Percentiles rank a stretch among this genome's conserved stretches.
phyloP scores from a whole-genome alignment of 2,888 invertebrate genomes.

The Eilema sororculum region DNA sequence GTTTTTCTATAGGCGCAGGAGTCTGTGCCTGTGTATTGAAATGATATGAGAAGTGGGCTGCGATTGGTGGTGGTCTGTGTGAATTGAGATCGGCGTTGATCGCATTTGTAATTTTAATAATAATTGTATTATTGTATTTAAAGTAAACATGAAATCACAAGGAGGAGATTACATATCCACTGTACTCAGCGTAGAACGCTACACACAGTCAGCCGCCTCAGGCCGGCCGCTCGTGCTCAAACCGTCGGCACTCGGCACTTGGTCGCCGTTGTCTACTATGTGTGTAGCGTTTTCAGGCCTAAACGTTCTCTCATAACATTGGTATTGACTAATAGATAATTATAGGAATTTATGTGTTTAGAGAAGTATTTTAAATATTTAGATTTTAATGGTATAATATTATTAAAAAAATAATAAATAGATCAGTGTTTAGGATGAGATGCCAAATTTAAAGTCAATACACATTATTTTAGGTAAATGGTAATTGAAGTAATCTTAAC shows the following conservation, averaged over 20 bases:
- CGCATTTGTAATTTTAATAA: conserved; percentile 77
- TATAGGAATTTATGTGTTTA: conserved; percentile 87
- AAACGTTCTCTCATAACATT: conserved; percentile 81
- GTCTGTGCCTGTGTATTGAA: conserved; percentile 76
- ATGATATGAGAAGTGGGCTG: conserved; percentile 69
- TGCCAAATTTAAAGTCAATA: conserved; percentile 91
- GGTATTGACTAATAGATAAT: conserved; percentile 85
- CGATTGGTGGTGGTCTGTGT: conserved; percentile 74
- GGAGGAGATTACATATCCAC: conserved; percentile 83
- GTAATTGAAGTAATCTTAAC: conserved; percentile 85
- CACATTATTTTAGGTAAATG: conserved; percentile 88
- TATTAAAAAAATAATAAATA: conserved; percentile 78
- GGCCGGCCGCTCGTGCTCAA: conserved; percentile 67
- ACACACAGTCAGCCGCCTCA: conserved; percentile 60
- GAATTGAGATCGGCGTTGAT: conserved; percentile 68
- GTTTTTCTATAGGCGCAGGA: conserved; percentile 83
- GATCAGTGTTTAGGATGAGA: conserved; percentile 87
- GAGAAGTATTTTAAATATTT: conserved; percentile 87
- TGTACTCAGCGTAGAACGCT: conserved; percentile 78
- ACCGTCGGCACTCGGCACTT: too few species aligned
- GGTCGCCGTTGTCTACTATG: conserved; percentile 49
- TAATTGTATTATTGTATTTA: conserved; percentile 64
- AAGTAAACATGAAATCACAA: conserved; percentile 69
- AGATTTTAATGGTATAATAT: conserved; percentile 81
- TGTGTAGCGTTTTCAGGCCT: conserved; percentile 85